Base-by-base conservation (phyloP, 2,797 vertebrate genomes). In the Danio tinwini region DNA sequence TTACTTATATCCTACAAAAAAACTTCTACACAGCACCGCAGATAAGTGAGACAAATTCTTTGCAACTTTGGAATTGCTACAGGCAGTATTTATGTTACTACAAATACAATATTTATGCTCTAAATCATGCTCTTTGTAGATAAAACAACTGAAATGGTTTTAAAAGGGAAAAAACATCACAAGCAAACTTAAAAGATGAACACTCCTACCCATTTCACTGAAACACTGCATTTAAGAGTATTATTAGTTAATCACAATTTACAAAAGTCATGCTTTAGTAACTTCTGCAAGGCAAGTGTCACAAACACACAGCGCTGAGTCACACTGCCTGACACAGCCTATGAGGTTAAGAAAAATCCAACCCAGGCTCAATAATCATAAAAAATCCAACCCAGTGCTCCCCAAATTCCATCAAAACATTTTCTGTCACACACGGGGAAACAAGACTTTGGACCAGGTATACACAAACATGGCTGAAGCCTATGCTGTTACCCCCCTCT, bases 261-360 rank as follows among this genome's bases (percentile, higher is more conserved):
- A 61, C 56, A 74, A 63, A 63, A 9, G 0, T 47, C 17, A 45
- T 14, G 37, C 47, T 63, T 12, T 29, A 29, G 3, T 29, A 29
- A 63, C 45, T 63, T 19, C 16, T 52, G 11, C 12, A 19, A 58
- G 45, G 58, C n/a, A n/a, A 5, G 21, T 29, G 62, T 53, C 59
- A 49, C 55, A 14, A 78, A 44, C 42, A 58, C 70, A 64, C 64
- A 62, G 14, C 63, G 47, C 75, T 44, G 75, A 19, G 19, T 58
- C 29, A 58, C 40, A 68, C 67, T 52, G 13, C 63, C 65, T 14
- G 5, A 4, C 53, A 78, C 21, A 77, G 39, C 50, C 55, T 45
- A 58, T 74, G 44, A 74, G 44, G 29, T 29, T 3, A 29, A 29
- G 29, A 29, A 29, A 29, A 1, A 29, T 29, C 3, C 3, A 1